Evolutionary conservation across 2,797 vertebrate species (phyloP).

Genomic region (Chlorospingus semifuscus): DNA sequence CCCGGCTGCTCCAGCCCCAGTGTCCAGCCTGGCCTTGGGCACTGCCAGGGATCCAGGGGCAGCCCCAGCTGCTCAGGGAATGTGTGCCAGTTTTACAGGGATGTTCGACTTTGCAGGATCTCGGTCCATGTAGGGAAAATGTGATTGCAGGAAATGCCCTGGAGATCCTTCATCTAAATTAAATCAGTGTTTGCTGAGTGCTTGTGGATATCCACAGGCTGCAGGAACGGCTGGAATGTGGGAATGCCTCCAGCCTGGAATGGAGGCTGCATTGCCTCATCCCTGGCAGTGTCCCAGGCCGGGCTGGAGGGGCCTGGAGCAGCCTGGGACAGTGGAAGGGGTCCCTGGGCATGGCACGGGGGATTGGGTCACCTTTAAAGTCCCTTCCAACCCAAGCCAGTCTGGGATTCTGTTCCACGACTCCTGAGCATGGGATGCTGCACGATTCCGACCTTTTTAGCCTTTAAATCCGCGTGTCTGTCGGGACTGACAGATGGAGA

Average conservation of each 20-base stretch:
- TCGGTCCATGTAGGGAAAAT: fast-evolving
- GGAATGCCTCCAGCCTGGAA: neutral
- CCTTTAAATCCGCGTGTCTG: neutral
- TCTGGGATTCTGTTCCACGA: neutral
- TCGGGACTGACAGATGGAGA: neutral
- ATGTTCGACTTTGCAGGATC: neutral
- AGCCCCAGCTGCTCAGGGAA: neutral
- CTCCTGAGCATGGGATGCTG: neutral
- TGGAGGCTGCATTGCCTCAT: neutral
- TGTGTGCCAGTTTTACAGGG: neutral
- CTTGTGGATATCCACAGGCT: neutral
- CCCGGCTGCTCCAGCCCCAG: neutral
- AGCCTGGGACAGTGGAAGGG: neutral
- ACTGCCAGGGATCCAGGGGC: neutral
- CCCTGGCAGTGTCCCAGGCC: neutral
- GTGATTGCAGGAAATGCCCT: neutral
- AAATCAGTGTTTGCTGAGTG: neutral
- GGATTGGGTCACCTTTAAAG: neutral
- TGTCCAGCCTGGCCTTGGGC: fast-evolving
- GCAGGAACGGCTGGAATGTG: neutral
- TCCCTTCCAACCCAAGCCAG: neutral
- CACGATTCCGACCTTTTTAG: neutral
- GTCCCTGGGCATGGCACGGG: neutral
- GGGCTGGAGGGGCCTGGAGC: neutral
- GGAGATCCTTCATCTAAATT: neutral